A percentile compares a stretch with the other conserved stretches of the same genome.
Evolutionary conservation across 2,797 vertebrate genomes (phyloP).

Genomic region (Otolemur crassicaudatus): DNA sequence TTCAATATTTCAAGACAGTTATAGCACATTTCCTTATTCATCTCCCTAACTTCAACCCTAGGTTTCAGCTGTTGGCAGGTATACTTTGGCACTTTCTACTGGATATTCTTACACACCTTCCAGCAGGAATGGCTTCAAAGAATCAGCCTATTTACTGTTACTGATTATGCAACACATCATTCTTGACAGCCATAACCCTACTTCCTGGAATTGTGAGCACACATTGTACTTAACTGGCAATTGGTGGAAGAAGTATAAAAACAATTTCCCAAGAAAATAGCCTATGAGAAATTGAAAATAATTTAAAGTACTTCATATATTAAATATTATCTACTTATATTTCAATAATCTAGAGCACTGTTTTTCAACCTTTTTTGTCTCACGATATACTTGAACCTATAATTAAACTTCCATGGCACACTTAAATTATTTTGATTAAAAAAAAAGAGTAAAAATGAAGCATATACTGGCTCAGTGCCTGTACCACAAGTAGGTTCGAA

Average conservation of each 20-base stretch:
- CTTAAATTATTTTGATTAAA: too few species aligned
- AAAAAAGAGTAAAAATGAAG: too few species aligned
- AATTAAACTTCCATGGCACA: too few species aligned
- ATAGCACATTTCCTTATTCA: constrained; percentile 76
- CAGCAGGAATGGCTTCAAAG: constrained; percentile 81
- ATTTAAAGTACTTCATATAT: neutral
- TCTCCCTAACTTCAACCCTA: constrained; percentile 69
- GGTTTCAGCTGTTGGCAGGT: constrained; percentile 74
- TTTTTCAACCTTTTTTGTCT: too few species aligned
- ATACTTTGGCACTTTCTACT: constrained; percentile 64
- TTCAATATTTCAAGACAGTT: constrained; percentile 74
- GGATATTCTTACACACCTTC: constrained; percentile 74
- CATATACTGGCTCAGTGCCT: too few species aligned
- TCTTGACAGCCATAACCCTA: constrained; percentile 65
- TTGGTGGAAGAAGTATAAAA: constrained; percentile 53
- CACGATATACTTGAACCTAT: too few species aligned
- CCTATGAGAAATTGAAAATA: constrained; percentile 30
- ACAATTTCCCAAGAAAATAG: constrained; percentile 64
- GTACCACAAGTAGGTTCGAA: too few species aligned
- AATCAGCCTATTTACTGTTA: constrained; percentile 70
- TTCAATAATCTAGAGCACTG: neutral
- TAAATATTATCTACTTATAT: constrained; percentile 22
- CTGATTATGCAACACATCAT: constrained; percentile 73
- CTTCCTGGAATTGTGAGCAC: constrained; percentile 79
- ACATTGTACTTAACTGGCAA: constrained; percentile 66